Conservation (phyloP, 2,888 invertebrate genomes). For the Drosophila barbarae region DNA sequence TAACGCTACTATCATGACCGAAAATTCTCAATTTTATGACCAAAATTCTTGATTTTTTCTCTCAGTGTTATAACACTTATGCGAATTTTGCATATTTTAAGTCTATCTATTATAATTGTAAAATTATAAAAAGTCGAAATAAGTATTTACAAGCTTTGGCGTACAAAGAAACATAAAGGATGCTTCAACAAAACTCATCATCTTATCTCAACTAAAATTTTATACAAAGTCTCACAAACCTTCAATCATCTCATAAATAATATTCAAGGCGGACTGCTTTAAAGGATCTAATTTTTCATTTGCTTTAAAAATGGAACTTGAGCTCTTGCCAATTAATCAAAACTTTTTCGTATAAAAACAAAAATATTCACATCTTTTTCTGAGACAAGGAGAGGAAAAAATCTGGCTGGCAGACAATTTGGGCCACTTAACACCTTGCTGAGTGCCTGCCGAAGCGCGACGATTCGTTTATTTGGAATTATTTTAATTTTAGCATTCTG, state of each 20-base stretch:
- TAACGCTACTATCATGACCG: no score
- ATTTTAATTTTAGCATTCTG: conserved; percentile 60
- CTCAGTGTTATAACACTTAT: no score
- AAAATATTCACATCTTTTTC: conserved; percentile 10
- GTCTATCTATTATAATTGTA: no score
- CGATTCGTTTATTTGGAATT: conserved; percentile 69
- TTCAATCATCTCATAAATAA: not conserved
- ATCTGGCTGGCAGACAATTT: conserved; percentile 54
- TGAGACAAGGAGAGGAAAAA: no score
- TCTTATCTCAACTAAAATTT: not conserved
- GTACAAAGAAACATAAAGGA: not conserved
- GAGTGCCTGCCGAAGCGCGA: conserved; percentile 61
- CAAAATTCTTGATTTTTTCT: no score
- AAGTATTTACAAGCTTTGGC: not conserved
- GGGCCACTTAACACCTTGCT: conserved; percentile 70
- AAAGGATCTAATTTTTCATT: not conserved
- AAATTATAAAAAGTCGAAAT: no score
- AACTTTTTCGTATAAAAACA: conserved; percentile 29
- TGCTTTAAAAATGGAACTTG: not conserved
- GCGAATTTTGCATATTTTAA: no score
- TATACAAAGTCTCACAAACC: not conserved
- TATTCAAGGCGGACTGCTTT: not conserved
- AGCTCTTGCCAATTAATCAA: conserved; percentile 1
- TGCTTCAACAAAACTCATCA: not conserved
- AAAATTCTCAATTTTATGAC: no score